Evolutionary conservation across 2,888 invertebrate genomes (phyloP), one percentile per base, ranked within the genome.

Genomic region (Pristionchus mayeri): DNA sequence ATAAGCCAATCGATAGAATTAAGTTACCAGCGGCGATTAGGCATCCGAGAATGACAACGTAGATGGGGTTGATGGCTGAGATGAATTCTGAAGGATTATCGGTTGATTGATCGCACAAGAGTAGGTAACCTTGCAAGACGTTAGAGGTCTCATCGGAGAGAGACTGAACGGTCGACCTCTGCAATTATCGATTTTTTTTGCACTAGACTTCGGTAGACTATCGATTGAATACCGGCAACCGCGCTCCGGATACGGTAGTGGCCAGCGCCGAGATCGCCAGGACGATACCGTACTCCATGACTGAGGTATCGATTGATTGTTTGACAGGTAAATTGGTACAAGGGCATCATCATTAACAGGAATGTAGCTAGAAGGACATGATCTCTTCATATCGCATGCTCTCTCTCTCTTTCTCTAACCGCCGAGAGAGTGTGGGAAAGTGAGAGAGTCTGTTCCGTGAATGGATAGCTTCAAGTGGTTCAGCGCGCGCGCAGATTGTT

Each of bases 51-150:
- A 85, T 67, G n/a, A 86, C 84, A 60, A 86, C 24, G 60, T 86
- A 86, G 67, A 86, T 84, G 21, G 86, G 86, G 50, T 86, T 86
- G 30, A 86, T 84, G 60, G 86, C 86, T 6, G 84, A 44, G 44
- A 86, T 75, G 44, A 86, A 76, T 27, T 86, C 86, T 86, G 84
- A 57, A 84, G 44, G 44, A 44, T 44, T 44, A 44, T 13, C 7
- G 44, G n/a, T 67, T 21, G 37, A 30, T 44, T 44, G 44, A 44
- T 60, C 30, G 63, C 24, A 16, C 44, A 37, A 40, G n/a, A 34
- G 40, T 34, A 24, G 9, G 11, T 37, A 2, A 84, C 84, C 84
- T 75, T 71, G 75, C 6, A 84, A 50, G 37, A 84, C 84, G 75
- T 84, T 84, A n/a, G 84, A 84, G 18, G 84, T 84, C 54, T 84